Conservation (phyloP, 2,888 invertebrate genomes). For the Ganaspis brasiliensis region DNA sequence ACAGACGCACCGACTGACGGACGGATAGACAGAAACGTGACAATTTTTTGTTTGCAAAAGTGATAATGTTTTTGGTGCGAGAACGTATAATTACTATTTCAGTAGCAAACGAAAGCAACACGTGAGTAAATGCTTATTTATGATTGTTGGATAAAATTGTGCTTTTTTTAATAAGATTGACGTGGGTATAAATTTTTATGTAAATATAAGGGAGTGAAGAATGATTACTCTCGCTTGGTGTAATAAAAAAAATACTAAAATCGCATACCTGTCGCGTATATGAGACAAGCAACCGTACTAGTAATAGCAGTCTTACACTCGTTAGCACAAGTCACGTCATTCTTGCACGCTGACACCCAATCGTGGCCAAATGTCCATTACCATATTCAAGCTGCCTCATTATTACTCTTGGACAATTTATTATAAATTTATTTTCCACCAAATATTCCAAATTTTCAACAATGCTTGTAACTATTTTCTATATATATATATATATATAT, state of each 20-base stretch:
- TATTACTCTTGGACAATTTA: slow-evolving; percentile 54
- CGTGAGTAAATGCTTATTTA: no score
- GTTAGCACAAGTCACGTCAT: slow-evolving; percentile 60
- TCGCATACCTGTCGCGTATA: slow-evolving; percentile 8
- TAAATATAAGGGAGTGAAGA: slow-evolving; percentile 4
- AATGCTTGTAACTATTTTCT: no score
- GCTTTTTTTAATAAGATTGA: not conserved
- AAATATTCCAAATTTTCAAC: no score
- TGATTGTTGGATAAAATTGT: not conserved
- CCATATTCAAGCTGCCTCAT: slow-evolving; percentile 68
- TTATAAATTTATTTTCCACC: not conserved
- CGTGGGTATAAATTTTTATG: slow-evolving; percentile 8
- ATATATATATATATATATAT: no score
- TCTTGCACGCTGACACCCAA: slow-evolving; percentile 60
- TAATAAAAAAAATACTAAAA: not conserved
- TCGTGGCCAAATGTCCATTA: slow-evolving; percentile 67
- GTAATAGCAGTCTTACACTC: slow-evolving; percentile 62
- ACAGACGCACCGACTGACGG: no score
- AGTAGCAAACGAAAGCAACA: no score
- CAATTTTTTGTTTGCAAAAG: no score
- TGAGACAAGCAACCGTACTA: not conserved
- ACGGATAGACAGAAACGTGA: no score
- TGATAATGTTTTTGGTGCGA: no score
- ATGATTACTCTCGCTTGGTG: not conserved
- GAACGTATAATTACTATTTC: no score